Percentiles rank a stretch among this genome's conserved stretches.
phyloP scores from a whole-genome alignment of 2,797 vertebrate species.

The Coregonus ussuriensis region DNA sequence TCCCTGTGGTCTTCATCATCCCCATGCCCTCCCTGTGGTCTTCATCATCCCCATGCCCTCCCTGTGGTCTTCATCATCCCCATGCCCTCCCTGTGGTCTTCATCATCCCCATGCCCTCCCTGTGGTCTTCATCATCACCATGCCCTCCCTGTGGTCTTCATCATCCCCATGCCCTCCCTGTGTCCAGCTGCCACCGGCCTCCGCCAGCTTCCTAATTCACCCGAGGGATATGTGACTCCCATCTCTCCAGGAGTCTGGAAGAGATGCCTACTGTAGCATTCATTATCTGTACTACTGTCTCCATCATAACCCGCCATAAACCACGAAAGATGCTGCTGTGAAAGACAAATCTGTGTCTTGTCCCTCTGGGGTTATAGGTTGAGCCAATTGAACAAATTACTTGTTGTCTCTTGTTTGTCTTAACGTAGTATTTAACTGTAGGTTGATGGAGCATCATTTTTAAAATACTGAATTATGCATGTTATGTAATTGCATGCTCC shows the following conservation, averaged over 20 bases:
- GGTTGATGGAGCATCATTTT: slow-evolving; percentile 16
- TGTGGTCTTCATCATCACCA: background rate
- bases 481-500: slow-evolving; percentile 42
- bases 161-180: background rate
- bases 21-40: too few relatives aligned
- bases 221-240: background rate
- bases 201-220: background rate
- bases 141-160: background rate
- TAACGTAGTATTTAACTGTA: slow-evolving; percentile 13
- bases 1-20: background rate
- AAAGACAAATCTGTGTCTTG: slow-evolving; percentile 10
- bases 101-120: too few relatives aligned
- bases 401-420: slow-evolving; percentile 3
- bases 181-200: background rate
- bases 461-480: slow-evolving; percentile 33
- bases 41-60: too few relatives aligned
- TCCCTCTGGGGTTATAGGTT: slow-evolving; percentile 21
- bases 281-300: background rate
- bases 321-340: background rate
- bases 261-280: background rate
- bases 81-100: too few relatives aligned
- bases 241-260: background rate
- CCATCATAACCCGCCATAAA: background rate
- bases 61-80: too few relatives aligned
- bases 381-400: slow-evolving; percentile 13